Base-by-base conservation (phyloP, 2,888 invertebrate species). In the Pristionchus entomophagus region DNA sequence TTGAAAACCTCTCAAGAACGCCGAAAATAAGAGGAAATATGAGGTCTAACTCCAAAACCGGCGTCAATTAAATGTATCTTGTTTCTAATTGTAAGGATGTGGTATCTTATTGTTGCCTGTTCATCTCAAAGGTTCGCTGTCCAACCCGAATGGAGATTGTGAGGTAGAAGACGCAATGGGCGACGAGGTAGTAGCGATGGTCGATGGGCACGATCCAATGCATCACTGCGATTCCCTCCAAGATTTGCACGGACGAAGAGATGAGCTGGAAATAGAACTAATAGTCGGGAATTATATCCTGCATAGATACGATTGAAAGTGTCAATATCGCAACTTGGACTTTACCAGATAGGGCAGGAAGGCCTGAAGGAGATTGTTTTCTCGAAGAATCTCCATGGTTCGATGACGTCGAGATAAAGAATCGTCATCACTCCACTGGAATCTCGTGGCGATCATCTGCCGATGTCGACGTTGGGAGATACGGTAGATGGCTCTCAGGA, bases 331-430 rank as follows among this genome's bases (percentile, higher is more conserved):
- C n/a, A n/a, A n/a, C n/a, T n/a, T n/a, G n/a, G 45, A 45, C 6
- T 38, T 38, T 45, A 73, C 73, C n/a, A 73, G 41, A 45, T 45
- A 73, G n/a, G 73, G 73, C 41, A 73, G 73, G 41, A 45, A 73
- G 41, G 26, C 41, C 19, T 73, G 73, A 14, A 73, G 73, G 0
- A 73, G 45, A 5, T 32, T 41, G n/a, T 73, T 73, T 26, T 73
- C 73, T 22, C 73, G 10, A 0, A 73, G n/a, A 26, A 73, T 73
- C 14, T 73, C 73, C 73, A 73, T 73, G 2, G 73, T 45, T 41
- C 45, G 22, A n/a, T 73, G 41, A 0, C 73, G 73, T 19, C 73
- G 41, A 38, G 41, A 38, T 17, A 73, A 26, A 10, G 38, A 69
- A 10, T 41, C 26, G 12, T 32, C 73, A 14, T 73, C 73, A 19